phyloP scores from a whole-genome alignment of 2,888 invertebrate genomes.

The Caenorhabditis macrosperma region DNA sequence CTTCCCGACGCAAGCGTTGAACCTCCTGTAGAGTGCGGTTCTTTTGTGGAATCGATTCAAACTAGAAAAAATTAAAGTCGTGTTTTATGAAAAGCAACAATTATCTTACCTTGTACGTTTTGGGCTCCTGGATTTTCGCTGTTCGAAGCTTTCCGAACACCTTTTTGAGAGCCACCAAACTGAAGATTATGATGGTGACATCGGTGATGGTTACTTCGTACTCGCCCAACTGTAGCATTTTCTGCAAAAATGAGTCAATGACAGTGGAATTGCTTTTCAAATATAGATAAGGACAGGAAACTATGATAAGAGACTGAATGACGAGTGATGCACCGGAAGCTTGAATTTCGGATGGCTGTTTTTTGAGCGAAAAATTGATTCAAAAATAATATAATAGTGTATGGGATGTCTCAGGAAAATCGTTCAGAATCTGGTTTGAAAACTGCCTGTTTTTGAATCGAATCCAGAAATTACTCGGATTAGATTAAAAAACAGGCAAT shows the following conservation, averaged over 20 bases:
- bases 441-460: too few relatives aligned
- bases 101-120: slow-evolving; percentile 11
- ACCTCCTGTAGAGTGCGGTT: slow-evolving; percentile 76
- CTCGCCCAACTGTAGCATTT: slow-evolving; percentile 33
- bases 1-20: slow-evolving; percentile 68
- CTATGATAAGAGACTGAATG: too few relatives aligned
- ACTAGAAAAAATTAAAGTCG: slow-evolving; percentile 39
- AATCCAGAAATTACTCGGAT: too few relatives aligned
- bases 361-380: too few relatives aligned
- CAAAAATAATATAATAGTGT: too few relatives aligned
- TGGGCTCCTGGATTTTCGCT: slow-evolving; percentile 11
- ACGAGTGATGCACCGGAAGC: too few relatives aligned
- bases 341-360: too few relatives aligned
- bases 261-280: not conserved
- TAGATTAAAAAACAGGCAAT: too few relatives aligned
- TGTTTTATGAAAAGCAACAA: not conserved
- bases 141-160: not conserved
- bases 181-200: slow-evolving; percentile 13
- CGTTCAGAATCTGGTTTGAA: too few relatives aligned
- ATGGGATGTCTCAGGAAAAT: too few relatives aligned
- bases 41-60: slow-evolving; percentile 61
- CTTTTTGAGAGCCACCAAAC: slow-evolving; percentile 25
- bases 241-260: too few relatives aligned
- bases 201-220: slow-evolving; percentile 40
- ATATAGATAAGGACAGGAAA: too few relatives aligned